phyloP scores from a whole-genome alignment of 2,797 vertebrate genomes.

The Hyperoplus immaculatus region DNA sequence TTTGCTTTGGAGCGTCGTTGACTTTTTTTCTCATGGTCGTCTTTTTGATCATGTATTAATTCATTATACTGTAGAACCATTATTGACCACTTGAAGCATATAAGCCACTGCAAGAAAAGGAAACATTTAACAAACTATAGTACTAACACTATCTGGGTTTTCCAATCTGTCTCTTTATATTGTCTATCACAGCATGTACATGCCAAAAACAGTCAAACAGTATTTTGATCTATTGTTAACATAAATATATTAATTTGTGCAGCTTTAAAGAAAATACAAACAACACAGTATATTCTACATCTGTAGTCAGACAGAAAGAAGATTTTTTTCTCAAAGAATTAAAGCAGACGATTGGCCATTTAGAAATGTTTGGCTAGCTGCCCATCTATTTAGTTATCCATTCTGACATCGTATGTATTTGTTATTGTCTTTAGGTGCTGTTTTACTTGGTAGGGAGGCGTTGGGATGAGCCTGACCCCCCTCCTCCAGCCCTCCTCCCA shows the following conservation, averaged over 20 bases:
- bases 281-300: no score
- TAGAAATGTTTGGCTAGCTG: neutral
- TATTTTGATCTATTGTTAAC: neutral
- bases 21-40: neutral
- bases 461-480: constrained; percentile 87
- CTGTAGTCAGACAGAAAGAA: no score
- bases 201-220: neutral
- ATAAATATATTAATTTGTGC: neutral
- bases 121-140: no score
- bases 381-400: neutral
- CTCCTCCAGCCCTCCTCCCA: constrained; percentile 84
- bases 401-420: neutral
- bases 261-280: neutral
- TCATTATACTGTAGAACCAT: neutral
- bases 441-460: constrained; percentile 92
- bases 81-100: neutral
- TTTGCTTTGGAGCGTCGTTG: neutral
- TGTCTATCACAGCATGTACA: no score
- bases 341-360: neutral
- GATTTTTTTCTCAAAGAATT: neutral
- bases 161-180: no score
- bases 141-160: neutral
- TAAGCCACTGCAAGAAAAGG: neutral
- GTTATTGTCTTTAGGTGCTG: constrained; percentile 82
- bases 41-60: neutral